Evolutionary conservation across 2,888 invertebrate genomes (phyloP), one percentile per base, ranked within the genome.

Genomic region (Blera fallax): DNA sequence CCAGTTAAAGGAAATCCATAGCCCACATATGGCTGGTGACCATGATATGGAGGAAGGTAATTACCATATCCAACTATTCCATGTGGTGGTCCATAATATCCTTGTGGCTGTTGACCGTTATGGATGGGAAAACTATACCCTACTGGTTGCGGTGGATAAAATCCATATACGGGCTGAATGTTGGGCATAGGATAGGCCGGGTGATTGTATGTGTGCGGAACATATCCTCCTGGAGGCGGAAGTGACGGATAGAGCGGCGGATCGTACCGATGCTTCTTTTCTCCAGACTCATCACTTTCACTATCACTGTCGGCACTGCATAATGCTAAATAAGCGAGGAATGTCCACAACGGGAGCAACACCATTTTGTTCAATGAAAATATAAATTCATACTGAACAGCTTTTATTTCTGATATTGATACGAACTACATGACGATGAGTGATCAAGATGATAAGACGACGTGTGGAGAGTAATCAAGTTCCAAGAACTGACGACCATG

Each of bases 241-340:
- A 24, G n/a, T 24, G 24, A 6, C 10, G 50, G 50, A 11, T 50
- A 24, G 1, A 21, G 3, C 10, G 11, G 6, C 0, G 1, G 11
- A n/a, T 8, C n/a, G n/a, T 10, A 21, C 1, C 7, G 14, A 8
- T 62, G 72, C 6, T 14, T 60, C 7, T n/a, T 4, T 29, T 50
- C 50, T 2, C 32, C 50, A 0, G 72, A 73, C 37, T 73, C 72
- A n/a, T 73, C 48, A 62, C 72, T 72, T 0, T 34, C 72, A 27
- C 72, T 73, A n/a, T 18, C 60, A 50, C 60, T 73, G 27, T 60
- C 60, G 40, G 48, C 48, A 6, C 27, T 37, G 16, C 21, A 37
- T 10, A 67, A 16, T 37, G 50, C 37, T 21, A 50, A 16, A 52
- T 48, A 60, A 14, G 27, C 50, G 18, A 60, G n/a, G 21, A 50